Evolutionary conservation across 2,797 vertebrate species (phyloP), one percentile per base, ranked within the genome.

Genomic region (Acanthurus tractus): DNA sequence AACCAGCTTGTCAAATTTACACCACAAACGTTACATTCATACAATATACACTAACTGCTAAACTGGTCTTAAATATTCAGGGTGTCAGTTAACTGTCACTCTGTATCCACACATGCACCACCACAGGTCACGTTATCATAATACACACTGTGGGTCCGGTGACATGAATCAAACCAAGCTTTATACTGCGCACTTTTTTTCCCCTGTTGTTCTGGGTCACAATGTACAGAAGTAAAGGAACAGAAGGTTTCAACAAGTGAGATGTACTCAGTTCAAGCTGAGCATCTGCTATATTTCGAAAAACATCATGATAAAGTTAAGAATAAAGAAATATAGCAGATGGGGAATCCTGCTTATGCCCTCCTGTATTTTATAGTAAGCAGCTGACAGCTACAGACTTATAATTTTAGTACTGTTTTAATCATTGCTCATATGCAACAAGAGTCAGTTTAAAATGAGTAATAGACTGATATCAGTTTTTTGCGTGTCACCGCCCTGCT

Each of bases 181-280:
- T 17, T 56, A 34, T 29, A 44, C 61, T 48, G 34, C 1, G 11
- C 63, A n/a, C 9, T 46, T 55, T 72, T 74, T 48, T 0, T 0
- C n/a, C 48, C n/a, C 48, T 68, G 50, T 49, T 73, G 57, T 75
- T 78, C n/a, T 61, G 63, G 72, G 20, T 79, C 73, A 76, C 49
- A 77, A 78, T 87, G 69, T 81, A 81, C 64, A 79, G 38, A 63
- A 74, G n/a, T 64, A 52, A 67, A 75, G 15, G 23, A 78, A 76
- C 61, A 78, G 46, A 52, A 25, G 22, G 29, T 61, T 57, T 69
- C 50, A 52, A 49, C 29, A 66, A 70, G 70, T 58, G 77, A 44
- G 61, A 66, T 54, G 38, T 57, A 46, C 29, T 63, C 9, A 29
- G 45, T 58, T 23, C 45, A 52, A 54, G 49, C 44, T 66, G 22